Conservation (phyloP, 2,113 vertebrate genomes). For the Guaruba guarouba region DNA sequence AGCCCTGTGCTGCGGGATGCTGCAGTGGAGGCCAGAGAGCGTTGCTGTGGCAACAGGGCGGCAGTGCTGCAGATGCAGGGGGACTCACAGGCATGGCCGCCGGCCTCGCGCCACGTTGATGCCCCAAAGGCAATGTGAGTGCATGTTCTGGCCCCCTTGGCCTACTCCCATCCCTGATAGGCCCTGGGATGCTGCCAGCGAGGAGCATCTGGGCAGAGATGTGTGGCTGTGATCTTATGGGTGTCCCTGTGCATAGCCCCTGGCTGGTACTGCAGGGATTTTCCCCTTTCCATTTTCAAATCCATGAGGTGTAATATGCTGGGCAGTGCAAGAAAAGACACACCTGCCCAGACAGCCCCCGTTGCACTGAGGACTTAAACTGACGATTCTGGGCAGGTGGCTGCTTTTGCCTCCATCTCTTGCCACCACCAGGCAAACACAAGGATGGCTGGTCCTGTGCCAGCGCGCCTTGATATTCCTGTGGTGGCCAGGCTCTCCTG, state of each 20-base stretch:
- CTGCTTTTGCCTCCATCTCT: not conserved
- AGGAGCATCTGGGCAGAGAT: not conserved
- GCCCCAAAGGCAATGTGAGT: accelerated
- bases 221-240: accelerated
- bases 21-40: not conserved
- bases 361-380: not conserved
- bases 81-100: not conserved
- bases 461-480: too few relatives aligned
- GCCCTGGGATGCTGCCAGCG: not conserved
- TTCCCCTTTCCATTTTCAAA: not conserved
- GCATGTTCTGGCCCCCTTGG: not conserved
- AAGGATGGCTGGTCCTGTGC: accelerated
- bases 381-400: not conserved
- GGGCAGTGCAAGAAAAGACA: not conserved
- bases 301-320: accelerated
- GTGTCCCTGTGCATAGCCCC: accelerated
- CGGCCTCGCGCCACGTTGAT: accelerated
- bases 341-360: accelerated
- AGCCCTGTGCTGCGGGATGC: constrained; percentile 8
- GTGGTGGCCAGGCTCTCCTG: not conserved
- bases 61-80: not conserved
- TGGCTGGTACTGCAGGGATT: not conserved
- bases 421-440: not conserved
- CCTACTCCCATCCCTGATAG: accelerated
- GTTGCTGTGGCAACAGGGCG: constrained; percentile 54